These are phyloP conservation scores for Catocala sponsa DNA, from an alignment of 2,888 invertebrate species.

Conservation along the genomic window DNA sequence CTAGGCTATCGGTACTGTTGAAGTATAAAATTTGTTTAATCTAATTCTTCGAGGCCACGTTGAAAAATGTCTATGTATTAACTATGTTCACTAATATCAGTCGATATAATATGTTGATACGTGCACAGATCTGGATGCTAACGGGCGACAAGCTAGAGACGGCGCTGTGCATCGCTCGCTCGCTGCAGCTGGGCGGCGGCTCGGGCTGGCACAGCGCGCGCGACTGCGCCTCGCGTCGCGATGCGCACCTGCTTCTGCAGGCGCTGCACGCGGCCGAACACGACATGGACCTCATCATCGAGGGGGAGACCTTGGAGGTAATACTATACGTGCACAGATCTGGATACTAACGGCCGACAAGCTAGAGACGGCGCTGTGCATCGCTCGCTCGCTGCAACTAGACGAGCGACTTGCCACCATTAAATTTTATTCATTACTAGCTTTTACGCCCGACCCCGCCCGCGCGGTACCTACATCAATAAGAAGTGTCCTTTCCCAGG, in stretches of 20 bases:
- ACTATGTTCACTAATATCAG: too few relatives aligned
- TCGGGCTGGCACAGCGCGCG: slow-evolving; percentile 62
- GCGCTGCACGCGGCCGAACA: slow-evolving; percentile 53
- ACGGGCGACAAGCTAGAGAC: slow-evolving; percentile 99
- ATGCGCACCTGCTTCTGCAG: slow-evolving; percentile 69
- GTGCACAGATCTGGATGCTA: slow-evolving; percentile 94
- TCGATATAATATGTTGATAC: too few relatives aligned
- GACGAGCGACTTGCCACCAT: slow-evolving; percentile 51
- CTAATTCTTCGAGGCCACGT: too few relatives aligned
- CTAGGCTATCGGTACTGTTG: too few relatives aligned
- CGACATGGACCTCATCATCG: slow-evolving; percentile 74
- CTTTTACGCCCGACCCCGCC: too few relatives aligned
- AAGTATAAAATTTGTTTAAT: too few relatives aligned
- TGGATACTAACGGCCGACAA: slow-evolving; percentile 99
- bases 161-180: slow-evolving; percentile 99
- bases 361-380: slow-evolving; percentile 99
- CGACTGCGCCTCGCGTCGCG: slow-evolving; percentile 61
- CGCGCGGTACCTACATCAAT: too few relatives aligned
- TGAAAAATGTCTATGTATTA: too few relatives aligned
- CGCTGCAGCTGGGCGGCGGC: slow-evolving; percentile 92
- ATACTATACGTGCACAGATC: slow-evolving; percentile 83
- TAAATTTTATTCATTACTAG: background rate
- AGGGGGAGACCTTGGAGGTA: slow-evolving; percentile 83
- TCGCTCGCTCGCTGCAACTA: slow-evolving; percentile 98
- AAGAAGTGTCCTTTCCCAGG: too few relatives aligned